Conservation (phyloP, 2,797 vertebrate genomes). For the Channallabes apus region DNA sequence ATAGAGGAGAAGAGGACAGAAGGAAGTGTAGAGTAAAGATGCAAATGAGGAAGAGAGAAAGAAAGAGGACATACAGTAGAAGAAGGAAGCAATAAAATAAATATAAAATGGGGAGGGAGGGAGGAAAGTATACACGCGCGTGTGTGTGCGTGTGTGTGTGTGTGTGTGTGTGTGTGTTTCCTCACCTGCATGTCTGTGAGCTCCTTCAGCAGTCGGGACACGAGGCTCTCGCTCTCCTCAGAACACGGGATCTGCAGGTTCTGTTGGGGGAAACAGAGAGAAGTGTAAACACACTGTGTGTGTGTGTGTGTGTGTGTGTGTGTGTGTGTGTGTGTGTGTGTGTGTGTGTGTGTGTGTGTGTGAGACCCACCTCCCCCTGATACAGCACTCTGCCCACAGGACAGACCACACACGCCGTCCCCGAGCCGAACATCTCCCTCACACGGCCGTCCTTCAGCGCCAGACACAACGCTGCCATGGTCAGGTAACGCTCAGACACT, state of each 20-base stretch:
- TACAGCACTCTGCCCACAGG: constrained; percentile 80
- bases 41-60: no score
- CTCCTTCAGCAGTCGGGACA: constrained; percentile 75
- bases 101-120: background rate
- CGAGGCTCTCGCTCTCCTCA: constrained; percentile 70
- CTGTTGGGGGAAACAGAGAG: constrained; percentile 60
- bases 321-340: no score
- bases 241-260: constrained; percentile 78
- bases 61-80: background rate
- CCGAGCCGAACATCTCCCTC: constrained; percentile 88
- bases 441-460: constrained; percentile 80
- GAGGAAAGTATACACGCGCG: background rate
- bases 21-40: background rate
- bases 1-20: background rate
- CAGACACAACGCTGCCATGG: constrained; percentile 78
- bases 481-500: constrained; percentile 83
- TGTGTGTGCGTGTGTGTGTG: background rate
- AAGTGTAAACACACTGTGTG: background rate
- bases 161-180: background rate
- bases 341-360: no score
- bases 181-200: constrained; percentile 85
- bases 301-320: no score
- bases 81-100: background rate
- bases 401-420: constrained; percentile 86
- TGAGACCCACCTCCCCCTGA: constrained; percentile 77